A percentile compares a stretch with the other conserved stretches of the same genome.
Evolutionary conservation across 2,113 vertebrate species (phyloP).

Genomic region (Ascaphus truei): DNA sequence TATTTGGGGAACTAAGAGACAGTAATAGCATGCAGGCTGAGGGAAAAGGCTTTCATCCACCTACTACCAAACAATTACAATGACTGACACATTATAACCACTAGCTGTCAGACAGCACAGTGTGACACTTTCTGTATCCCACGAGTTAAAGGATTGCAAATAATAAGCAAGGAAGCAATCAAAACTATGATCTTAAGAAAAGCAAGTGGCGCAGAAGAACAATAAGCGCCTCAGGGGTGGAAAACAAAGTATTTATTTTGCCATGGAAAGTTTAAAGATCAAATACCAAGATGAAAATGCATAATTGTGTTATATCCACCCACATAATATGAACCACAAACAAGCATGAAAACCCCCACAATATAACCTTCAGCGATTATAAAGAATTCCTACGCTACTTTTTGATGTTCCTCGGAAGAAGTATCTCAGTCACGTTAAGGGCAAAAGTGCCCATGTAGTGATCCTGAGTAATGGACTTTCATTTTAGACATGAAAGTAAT

Average conservation of each 20-base stretch:
- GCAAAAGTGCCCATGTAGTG: too few relatives aligned
- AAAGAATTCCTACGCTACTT: too few relatives aligned
- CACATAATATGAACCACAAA: background rate
- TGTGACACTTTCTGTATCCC: conserved; percentile 14
- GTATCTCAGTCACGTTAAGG: too few relatives aligned
- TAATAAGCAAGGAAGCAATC: conserved; percentile 22
- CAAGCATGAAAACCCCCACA: background rate
- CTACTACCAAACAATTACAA: conserved; percentile 16
- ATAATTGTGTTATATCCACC: conserved; percentile 1
- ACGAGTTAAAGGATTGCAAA: conserved; percentile 20
- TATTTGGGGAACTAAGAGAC: background rate
- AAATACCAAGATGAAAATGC: conserved; percentile 5
- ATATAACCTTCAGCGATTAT: background rate
- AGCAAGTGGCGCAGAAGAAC: conserved; percentile 12
- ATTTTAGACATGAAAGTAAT: too few relatives aligned
- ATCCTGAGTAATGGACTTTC: too few relatives aligned
- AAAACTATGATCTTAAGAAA: conserved; percentile 24
- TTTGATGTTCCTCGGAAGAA: too few relatives aligned
- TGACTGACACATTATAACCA: conserved; percentile 23
- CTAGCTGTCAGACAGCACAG: conserved; percentile 24
- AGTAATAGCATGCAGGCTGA: background rate
- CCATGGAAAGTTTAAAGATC: conserved; percentile 2
- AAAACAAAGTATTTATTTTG: conserved; percentile 20
- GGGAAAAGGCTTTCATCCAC: background rate
- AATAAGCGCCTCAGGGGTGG: background rate